These are phyloP conservation scores for Sebastes cheni DNA, from an alignment of 2,797 vertebrate genomes.

Conservation along the genomic window DNA sequence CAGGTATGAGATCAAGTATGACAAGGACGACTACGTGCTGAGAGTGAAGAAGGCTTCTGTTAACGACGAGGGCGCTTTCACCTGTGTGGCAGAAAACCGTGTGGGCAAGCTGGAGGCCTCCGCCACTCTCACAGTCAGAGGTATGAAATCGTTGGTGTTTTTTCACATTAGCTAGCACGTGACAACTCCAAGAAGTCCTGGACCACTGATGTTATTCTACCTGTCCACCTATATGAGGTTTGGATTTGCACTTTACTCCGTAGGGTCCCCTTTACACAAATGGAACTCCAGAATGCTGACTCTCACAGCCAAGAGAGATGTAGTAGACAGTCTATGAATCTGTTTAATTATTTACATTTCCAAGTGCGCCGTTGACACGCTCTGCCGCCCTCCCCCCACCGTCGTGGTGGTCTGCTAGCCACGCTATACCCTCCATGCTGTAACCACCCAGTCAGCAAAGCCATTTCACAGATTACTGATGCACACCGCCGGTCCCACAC, in stretches of 20 bases:
- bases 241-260: slow-evolving; percentile 18
- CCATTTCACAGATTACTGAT: slow-evolving; percentile 93
- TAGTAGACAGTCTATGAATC: slow-evolving; percentile 70
- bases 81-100: slow-evolving; percentile 94
- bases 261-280: slow-evolving; percentile 38
- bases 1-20: slow-evolving; percentile 97
- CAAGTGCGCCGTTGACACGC: slow-evolving; percentile 58
- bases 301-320: slow-evolving; percentile 44
- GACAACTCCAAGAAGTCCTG: slow-evolving; percentile 1
- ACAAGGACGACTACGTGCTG: slow-evolving; percentile 96
- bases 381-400: slow-evolving; percentile 13
- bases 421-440: slow-evolving; percentile 66
- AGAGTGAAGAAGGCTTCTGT: slow-evolving; percentile 92
- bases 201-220: not conserved
- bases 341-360: slow-evolving; percentile 82
- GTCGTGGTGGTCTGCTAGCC: slow-evolving; percentile 56
- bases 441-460: slow-evolving; percentile 78
- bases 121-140: slow-evolving; percentile 94
- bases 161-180: not conserved
- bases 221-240: not conserved
- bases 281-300: slow-evolving; percentile 40
- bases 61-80: slow-evolving; percentile 91
- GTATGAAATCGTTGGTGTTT: slow-evolving; percentile 69
- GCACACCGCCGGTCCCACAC: slow-evolving; percentile 78
- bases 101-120: slow-evolving; percentile 96